Evolutionary conservation across 2,113 vertebrate genomes (phyloP).

Genomic region (Caretta caretta): DNA sequence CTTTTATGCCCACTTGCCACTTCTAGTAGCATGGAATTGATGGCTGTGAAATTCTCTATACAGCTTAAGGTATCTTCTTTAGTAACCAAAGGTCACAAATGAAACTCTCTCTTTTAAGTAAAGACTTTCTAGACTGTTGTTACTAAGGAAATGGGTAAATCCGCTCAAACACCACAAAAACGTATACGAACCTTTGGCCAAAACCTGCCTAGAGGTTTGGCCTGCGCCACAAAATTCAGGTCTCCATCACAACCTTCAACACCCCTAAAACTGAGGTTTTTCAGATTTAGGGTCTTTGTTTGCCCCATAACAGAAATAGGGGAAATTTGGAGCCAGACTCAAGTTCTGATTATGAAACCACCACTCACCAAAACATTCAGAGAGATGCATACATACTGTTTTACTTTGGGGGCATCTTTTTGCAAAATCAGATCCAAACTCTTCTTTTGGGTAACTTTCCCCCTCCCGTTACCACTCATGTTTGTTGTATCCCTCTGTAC

Average conservation of each 20-base stretch:
- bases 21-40: background rate
- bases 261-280: background rate
- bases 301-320: background rate
- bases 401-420: conserved; percentile 53
- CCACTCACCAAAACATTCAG: background rate
- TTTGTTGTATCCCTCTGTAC: background rate
- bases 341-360: conserved; percentile 54
- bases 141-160: background rate
- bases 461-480: background rate
- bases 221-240: background rate
- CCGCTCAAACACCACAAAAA: background rate
- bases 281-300: background rate
- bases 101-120: background rate
- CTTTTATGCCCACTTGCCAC: background rate
- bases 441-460: background rate
- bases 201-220: background rate
- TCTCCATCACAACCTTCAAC: background rate
- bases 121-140: background rate
- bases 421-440: background rate
- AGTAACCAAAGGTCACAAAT: background rate
- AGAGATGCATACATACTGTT: background rate
- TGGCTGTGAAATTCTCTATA: background rate
- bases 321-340: conserved; percentile 39
- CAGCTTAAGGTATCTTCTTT: background rate
- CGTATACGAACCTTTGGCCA: background rate